A percentile compares a stretch with the other conserved stretches of the same genome.
These are phyloP conservation scores for Cyclura pinguis DNA, from an alignment of 2,797 vertebrate species.

Conservation along the genomic window DNA sequence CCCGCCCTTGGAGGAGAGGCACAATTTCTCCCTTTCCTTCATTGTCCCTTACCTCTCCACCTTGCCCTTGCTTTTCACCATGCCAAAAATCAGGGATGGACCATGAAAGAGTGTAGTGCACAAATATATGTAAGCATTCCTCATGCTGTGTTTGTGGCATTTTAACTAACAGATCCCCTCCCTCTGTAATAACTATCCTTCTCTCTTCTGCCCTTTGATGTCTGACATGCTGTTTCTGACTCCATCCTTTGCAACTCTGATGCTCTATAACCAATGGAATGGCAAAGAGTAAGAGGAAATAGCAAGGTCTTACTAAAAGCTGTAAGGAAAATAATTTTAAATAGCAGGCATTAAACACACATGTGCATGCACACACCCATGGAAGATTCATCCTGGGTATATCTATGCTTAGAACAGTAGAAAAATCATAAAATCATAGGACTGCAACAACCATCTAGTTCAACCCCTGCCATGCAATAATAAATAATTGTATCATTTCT, in stretches of 20 bases:
- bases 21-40: background rate
- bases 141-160: background rate
- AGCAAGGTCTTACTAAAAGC: slow-evolving; percentile 51
- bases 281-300: slow-evolving; percentile 25
- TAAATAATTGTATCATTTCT: no score
- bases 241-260: background rate
- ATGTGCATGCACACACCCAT: no score
- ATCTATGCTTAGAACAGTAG: no score
- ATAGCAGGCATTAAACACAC: no score
- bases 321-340: slow-evolving; percentile 28
- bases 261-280: background rate
- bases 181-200: background rate
- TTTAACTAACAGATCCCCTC: background rate
- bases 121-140: background rate
- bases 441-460: no score
- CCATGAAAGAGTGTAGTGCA: background rate
- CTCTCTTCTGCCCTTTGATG: background rate
- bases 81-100: background rate
- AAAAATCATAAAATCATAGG: no score
- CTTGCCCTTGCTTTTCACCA: background rate
- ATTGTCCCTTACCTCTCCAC: background rate
- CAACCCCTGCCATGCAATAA: no score
- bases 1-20: no score
- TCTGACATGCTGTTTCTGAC: background rate
- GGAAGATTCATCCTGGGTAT: no score